A percentile compares a stretch with the other conserved stretches of the same genome.
phyloP scores from a whole-genome alignment of 2,888 invertebrate genomes.

The Drosophila nigritarsus region DNA sequence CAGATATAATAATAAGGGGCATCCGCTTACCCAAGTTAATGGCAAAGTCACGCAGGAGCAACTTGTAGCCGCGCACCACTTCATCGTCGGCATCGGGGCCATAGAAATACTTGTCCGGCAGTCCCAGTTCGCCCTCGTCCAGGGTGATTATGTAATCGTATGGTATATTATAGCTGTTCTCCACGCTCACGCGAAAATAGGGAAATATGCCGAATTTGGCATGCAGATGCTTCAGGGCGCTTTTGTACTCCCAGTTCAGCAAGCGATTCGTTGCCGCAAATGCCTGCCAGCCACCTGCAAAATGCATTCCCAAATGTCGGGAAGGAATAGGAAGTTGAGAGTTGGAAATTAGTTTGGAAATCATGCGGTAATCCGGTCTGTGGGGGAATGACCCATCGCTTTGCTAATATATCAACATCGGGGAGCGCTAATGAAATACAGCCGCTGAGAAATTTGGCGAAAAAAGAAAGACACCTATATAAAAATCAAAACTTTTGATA shows the following conservation, averaged over 20 bases:
- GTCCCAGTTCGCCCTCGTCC: slow-evolving; percentile 83
- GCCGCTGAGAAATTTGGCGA: slow-evolving; percentile 41
- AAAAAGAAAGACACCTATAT: background rate
- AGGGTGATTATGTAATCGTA: slow-evolving; percentile 84
- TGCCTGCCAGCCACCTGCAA: slow-evolving; percentile 83
- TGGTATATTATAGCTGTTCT: slow-evolving; percentile 82
- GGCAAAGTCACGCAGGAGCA: slow-evolving; percentile 84
- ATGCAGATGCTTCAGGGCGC: slow-evolving; percentile 81
- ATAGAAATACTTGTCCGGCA: slow-evolving; percentile 84
- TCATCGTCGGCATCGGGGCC: slow-evolving; percentile 82
- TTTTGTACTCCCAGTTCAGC: slow-evolving; percentile 82
- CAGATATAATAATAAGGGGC: background rate
- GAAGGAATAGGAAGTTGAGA: slow-evolving; percentile 1
- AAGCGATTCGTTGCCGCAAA: slow-evolving; percentile 77
- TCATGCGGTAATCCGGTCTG: slow-evolving; percentile 50
- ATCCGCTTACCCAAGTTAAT: slow-evolving; percentile 83
- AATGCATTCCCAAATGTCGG: slow-evolving; percentile 11
- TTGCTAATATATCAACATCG: slow-evolving; percentile 6
- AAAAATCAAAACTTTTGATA: slow-evolving; percentile 13
- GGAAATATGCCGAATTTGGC: slow-evolving; percentile 83
- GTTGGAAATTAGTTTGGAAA: slow-evolving; percentile 28
- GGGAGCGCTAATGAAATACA: slow-evolving; percentile 47
- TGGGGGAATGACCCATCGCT: slow-evolving; percentile 50
- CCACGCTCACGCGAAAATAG: slow-evolving; percentile 83
- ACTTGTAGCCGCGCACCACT: slow-evolving; percentile 82